Evolutionary conservation across 2,113 vertebrate genomes (phyloP).

Genomic region (Carollia perspicillata): DNA sequence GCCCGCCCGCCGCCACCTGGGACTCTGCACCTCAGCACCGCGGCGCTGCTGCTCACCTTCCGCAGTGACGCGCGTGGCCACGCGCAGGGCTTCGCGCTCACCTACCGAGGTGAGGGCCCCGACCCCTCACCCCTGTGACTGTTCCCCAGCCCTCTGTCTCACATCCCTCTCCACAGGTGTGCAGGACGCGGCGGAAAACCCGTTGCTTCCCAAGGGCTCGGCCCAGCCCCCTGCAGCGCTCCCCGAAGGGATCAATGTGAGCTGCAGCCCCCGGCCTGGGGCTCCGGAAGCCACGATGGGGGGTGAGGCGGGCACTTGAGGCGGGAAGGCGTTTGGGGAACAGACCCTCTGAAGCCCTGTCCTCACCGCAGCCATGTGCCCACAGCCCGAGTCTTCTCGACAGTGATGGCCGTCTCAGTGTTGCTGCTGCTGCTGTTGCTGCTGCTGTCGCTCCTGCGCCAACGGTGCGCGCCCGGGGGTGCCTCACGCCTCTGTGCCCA

Average conservation of each 20-base stretch:
- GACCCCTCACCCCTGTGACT: background rate
- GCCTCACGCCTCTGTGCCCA: background rate
- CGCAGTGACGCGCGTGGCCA: conserved; percentile 71
- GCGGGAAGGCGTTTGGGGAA: background rate
- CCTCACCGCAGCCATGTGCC: conserved; percentile 21
- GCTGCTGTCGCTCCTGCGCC: conserved; percentile 68
- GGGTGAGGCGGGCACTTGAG: conserved; percentile 55
- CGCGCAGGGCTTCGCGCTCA: conserved; percentile 76
- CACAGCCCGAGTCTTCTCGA: conserved; percentile 72
- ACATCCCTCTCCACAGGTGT: conserved; percentile 65
- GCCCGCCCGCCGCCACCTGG: conserved; percentile 45
- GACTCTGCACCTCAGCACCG: conserved; percentile 52
- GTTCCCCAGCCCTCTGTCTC: background rate
- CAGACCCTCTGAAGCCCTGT: background rate
- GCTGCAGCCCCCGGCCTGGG: conserved; percentile 69
- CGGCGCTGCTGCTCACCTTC: conserved; percentile 71
- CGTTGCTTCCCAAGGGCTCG: background rate
- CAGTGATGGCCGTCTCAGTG: conserved; percentile 62
- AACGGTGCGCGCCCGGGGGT: conserved; percentile 69
- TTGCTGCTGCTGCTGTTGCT: conserved; percentile 70
- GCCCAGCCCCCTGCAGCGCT: conserved; percentile 48
- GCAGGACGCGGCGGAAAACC: conserved; percentile 20
- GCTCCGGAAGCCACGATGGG: conserved; percentile 34
- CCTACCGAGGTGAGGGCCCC: conserved; percentile 70
- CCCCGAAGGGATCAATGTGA: conserved; percentile 55